phyloP scores from a whole-genome alignment of 2,888 invertebrate species.

The Parelbella ahira region DNA sequence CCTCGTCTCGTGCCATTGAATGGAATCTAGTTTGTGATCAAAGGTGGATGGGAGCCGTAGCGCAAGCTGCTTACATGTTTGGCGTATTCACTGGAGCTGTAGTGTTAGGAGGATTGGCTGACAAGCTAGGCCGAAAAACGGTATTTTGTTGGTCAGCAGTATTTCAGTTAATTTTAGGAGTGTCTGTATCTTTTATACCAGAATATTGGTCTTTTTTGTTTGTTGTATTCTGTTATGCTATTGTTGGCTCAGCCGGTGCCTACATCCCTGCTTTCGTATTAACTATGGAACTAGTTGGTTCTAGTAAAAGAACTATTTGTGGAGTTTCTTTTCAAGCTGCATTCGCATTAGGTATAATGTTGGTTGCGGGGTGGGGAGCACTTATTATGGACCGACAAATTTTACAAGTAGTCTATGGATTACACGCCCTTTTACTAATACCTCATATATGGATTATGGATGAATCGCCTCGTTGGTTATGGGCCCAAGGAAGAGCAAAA shows the following conservation, averaged over 20 bases:
- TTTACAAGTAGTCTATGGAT: conserved; percentile 89
- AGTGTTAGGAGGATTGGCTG: conserved; percentile 89
- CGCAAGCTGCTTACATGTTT: conserved; percentile 90
- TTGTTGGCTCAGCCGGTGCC: conserved; percentile 91
- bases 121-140: conserved; percentile 89
- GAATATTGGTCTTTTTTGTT: conserved; percentile 87
- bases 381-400: conserved; percentile 85
- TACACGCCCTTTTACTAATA: conserved; percentile 86
- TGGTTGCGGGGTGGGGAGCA: conserved; percentile 91
- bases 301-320: conserved; percentile 88
- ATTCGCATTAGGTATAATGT: conserved; percentile 90
- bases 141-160: conserved; percentile 90
- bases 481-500: conserved; percentile 88
- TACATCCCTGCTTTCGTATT: conserved; percentile 85
- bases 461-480: conserved; percentile 93
- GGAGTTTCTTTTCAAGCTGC: conserved; percentile 89
- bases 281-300: conserved; percentile 91
- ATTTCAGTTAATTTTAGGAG: conserved; percentile 85
- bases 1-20: conserved; percentile 87
- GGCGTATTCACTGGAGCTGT: conserved; percentile 93
- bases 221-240: conserved; percentile 86
- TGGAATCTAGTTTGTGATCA: conserved; percentile 90
- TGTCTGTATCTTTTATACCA: conserved; percentile 88
- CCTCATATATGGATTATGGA: conserved; percentile 94
- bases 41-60: conserved; percentile 90